Base-by-base conservation (phyloP, 1,140 invertebrate genomes). In the Pinna nobilis region DNA sequence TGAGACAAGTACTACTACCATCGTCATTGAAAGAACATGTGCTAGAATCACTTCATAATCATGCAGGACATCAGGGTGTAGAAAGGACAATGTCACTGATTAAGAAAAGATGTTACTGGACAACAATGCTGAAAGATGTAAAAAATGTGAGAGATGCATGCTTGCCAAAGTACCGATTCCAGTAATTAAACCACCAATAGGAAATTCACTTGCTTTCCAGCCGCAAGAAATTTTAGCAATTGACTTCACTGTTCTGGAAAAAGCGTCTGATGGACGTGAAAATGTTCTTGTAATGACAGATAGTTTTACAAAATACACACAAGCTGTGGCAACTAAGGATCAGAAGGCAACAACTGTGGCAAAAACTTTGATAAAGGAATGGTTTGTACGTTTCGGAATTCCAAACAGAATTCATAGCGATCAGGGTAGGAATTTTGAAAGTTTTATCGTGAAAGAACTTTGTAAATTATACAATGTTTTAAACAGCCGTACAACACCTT, bases 201-300 rank as follows among this genome's bases (percentile, higher is more conserved):
- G 55, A 20, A 28, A 50, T 15, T 41, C 74, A n/a, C n/a, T 47
- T 15, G 67, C 76, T 15, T 47, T 15, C 35, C 37, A 60, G 15
- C 76, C 76, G 15, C 41, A 59, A 33, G 70, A 77, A 51, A 63
- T 74, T 47, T 20, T 77, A 49, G 70, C 76, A 13, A 65, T 74
- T 9, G 65, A 77, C 49, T 74, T 55, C 44, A 67, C 63, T 20
- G 1, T 60, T 4, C 41, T 77, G n/a, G 75, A 77, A 33, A 50
- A 44, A 61, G 37, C 65, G 5, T 59, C 55, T 7, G 50, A 64
- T 51, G 70, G 70, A 18, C 28, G 39, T 13, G 70, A 82, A 53
- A 76, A 82, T 68, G 71, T 78, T 4, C 68, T 78, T 13, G 71
- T 80, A 13, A 66, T 55, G 20, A 51, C 63, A 15, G 71, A 64